phyloP scores from a whole-genome alignment of 2,888 invertebrate species.

The Liodrosophila aerea region DNA sequence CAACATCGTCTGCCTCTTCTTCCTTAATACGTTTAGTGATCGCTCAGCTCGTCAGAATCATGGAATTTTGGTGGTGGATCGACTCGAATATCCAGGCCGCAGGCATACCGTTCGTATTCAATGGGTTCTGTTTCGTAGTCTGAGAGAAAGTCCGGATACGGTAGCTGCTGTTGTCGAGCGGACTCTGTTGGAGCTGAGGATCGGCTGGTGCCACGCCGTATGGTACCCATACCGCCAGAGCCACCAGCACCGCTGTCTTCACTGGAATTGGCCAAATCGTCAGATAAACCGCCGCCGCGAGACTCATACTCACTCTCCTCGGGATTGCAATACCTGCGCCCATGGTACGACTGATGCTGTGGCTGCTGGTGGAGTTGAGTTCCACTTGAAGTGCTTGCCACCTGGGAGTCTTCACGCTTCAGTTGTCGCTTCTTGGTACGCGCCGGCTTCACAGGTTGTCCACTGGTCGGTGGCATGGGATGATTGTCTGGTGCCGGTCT shows the following conservation, averaged over 20 bases:
- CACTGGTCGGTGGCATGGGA: slow-evolving; percentile 77
- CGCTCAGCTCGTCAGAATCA: slow-evolving; percentile 86
- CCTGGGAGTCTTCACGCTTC: slow-evolving; percentile 80
- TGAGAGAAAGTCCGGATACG: slow-evolving; percentile 82
- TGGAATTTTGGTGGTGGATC: slow-evolving; percentile 91
- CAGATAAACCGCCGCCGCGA: slow-evolving; percentile 80
- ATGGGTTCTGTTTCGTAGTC: slow-evolving; percentile 84
- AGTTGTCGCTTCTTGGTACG: slow-evolving; percentile 81
- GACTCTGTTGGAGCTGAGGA: slow-evolving; percentile 13
- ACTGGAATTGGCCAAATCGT: slow-evolving; percentile 82
- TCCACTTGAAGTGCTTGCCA: slow-evolving; percentile 34
- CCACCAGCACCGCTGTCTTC: slow-evolving; percentile 77
- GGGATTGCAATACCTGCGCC: slow-evolving; percentile 73
- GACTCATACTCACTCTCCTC: slow-evolving; percentile 81
- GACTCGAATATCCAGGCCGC: slow-evolving; percentile 89
- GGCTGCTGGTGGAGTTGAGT: slow-evolving; percentile 49
- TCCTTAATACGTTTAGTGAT: slow-evolving; percentile 71
- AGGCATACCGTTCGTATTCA: slow-evolving; percentile 86
- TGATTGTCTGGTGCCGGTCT: slow-evolving; percentile 78
- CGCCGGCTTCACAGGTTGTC: slow-evolving; percentile 83
- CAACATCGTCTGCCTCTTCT: background rate
- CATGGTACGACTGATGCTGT: slow-evolving; percentile 68
- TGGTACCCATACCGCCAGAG: slow-evolving; percentile 61
- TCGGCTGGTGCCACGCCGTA: slow-evolving; percentile 57
- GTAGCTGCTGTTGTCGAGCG: slow-evolving; percentile 81